Evolutionary conservation across 30 jellyfish, hydroid and myxozoan species (phyloP).

Genomic region (Turritopsis rubra): DNA sequence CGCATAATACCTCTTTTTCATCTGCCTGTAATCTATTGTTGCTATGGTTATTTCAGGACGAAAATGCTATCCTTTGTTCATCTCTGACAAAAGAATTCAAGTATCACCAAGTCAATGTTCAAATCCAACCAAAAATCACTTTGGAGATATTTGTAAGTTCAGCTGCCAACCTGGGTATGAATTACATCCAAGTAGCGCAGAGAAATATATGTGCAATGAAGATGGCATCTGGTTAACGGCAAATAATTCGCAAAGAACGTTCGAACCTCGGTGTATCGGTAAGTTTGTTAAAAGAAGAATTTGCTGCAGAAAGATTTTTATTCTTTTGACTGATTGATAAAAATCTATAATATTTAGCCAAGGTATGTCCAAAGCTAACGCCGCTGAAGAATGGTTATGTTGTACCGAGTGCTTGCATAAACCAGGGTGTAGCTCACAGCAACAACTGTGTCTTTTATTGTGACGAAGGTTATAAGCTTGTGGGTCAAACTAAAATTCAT

Average conservation of each 20-base stretch:
- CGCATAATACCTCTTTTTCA: not conserved
- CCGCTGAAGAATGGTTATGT: slow-evolving; percentile 40
- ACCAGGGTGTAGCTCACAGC: slow-evolving; percentile 46
- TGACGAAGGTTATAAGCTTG: slow-evolving; percentile 38
- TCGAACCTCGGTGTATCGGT: not conserved
- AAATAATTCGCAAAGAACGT: not conserved
- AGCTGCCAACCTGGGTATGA: not conserved
- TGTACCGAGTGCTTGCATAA: slow-evolving; percentile 41
- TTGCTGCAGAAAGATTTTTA: not conserved
- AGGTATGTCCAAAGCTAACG: slow-evolving; percentile 42
- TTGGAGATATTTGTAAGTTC: slow-evolving; percentile 2
- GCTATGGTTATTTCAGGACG: not conserved
- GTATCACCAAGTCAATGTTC: not conserved
- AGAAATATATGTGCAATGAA: not conserved
- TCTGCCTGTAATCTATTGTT: not conserved
- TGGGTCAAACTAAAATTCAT: slow-evolving; percentile 35
- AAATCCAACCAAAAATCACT: not conserved
- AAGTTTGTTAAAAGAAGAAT: not conserved
- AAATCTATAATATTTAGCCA: too few relatives aligned
- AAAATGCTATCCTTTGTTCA: not conserved
- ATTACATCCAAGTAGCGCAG: not conserved
- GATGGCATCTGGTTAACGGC: not conserved
- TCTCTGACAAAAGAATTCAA: not conserved
- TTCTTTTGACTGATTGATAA: too few relatives aligned
- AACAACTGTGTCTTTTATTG: slow-evolving; percentile 41